These are phyloP conservation scores for Dasypogon diadema DNA, from an alignment of 2,888 invertebrate genomes.

Conservation along the genomic window DNA sequence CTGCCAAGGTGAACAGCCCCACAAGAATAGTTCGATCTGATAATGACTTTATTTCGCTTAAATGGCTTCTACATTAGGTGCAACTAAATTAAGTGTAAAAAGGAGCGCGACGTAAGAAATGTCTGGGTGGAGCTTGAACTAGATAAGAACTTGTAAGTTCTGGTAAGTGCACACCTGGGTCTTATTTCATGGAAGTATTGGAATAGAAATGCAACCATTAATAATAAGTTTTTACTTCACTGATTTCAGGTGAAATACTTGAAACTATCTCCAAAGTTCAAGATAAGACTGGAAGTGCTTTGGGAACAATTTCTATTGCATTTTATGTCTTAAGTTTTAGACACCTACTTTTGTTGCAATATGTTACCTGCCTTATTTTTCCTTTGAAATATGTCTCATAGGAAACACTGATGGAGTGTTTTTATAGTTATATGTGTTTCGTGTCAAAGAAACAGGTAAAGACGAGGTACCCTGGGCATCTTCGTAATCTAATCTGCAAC, in stretches of 20 bases:
- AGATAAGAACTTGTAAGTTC: slow-evolving; percentile 28
- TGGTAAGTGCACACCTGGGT: slow-evolving; percentile 32
- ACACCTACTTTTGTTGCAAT: slow-evolving; percentile 8
- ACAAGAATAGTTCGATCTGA: slow-evolving; percentile 14
- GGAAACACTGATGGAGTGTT: too few relatives aligned
- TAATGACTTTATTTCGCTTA: slow-evolving; percentile 49
- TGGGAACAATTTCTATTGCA: neutral
- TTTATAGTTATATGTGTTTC: too few relatives aligned
- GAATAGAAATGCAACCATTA: slow-evolving; percentile 36
- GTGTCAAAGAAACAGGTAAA: too few relatives aligned
- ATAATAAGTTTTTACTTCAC: slow-evolving; percentile 45
- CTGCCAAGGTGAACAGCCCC: slow-evolving; percentile 22
- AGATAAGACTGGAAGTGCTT: slow-evolving; percentile 2
- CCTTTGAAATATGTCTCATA: too few relatives aligned
- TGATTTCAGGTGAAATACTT: slow-evolving; percentile 32
- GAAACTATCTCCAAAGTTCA: slow-evolving; percentile 37
- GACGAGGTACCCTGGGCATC: too few relatives aligned
- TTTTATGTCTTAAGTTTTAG: slow-evolving; percentile 16
- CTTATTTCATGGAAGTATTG: slow-evolving; percentile 4
- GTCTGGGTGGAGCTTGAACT: neutral
- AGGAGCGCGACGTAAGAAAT: slow-evolving; percentile 3
- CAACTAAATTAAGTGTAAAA: slow-evolving; percentile 46
- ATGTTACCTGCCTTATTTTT: too few relatives aligned
- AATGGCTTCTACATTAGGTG: slow-evolving; percentile 24
- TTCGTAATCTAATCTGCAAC: too few relatives aligned